Conservation (phyloP, 2,888 invertebrate species). For the Chorisops tibialis region DNA sequence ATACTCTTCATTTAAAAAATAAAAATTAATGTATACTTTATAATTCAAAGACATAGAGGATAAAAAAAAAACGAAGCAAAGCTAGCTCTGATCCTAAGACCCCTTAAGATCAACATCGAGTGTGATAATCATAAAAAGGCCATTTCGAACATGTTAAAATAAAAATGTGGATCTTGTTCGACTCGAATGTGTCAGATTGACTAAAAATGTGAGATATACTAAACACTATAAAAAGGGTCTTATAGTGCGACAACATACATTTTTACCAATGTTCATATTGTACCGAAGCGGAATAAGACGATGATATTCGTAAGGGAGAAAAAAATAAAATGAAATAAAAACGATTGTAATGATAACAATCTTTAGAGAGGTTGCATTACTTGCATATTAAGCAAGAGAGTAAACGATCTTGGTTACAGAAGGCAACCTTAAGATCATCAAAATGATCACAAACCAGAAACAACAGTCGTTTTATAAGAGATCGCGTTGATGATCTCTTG, state of each 20-base stretch:
- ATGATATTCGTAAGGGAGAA: conserved; percentile 12
- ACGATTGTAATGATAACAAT: conserved; percentile 11
- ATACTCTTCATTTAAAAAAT: neutral
- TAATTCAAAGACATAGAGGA: too few relatives aligned
- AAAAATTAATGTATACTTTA: too few relatives aligned
- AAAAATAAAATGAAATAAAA: conserved; percentile 13
- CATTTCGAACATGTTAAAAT: conserved; percentile 10
- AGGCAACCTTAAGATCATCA: conserved; percentile 14
- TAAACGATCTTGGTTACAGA: conserved; percentile 12
- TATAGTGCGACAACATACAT: conserved; percentile 10
- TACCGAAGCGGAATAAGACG: neutral
- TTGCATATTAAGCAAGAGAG: conserved; percentile 23
- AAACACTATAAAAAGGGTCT: conserved; percentile 11
- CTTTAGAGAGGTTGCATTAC: conserved; percentile 22
- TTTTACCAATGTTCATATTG: conserved; percentile 14
- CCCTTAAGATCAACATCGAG: conserved; percentile 3
- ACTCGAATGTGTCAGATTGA: conserved; percentile 10
- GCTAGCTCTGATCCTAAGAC: too few relatives aligned
- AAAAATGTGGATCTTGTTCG: conserved; percentile 21
- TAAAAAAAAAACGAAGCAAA: too few relatives aligned
- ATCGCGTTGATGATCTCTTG: neutral
- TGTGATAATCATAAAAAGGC: conserved; percentile 17
- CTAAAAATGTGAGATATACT: neutral
- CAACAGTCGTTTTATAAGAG: neutral
- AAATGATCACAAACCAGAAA: conserved; percentile 10